phyloP scores from a whole-genome alignment of 2,113 vertebrate genomes.

The Macquaria ambigua region DNA sequence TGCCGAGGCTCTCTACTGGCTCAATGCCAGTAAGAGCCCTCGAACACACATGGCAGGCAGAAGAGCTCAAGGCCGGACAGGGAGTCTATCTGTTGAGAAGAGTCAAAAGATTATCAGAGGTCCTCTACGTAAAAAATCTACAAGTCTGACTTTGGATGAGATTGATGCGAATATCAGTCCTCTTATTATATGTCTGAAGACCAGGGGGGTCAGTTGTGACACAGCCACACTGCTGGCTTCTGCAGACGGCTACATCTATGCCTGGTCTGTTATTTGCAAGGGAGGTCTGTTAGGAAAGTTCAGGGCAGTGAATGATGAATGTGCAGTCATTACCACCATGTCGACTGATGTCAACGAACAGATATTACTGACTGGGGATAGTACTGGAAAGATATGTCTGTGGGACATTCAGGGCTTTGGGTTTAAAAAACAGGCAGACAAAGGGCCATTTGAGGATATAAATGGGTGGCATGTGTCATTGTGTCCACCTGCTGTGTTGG shows the following conservation, averaged over 20 bases:
- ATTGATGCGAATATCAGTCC: neutral
- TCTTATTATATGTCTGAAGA: conserved; percentile 16
- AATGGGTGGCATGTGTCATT: neutral
- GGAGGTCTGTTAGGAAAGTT: conserved; percentile 35
- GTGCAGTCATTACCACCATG: conserved; percentile 10
- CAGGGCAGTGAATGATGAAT: conserved; percentile 1
- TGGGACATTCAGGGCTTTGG: conserved; percentile 35
- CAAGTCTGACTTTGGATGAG: accelerated
- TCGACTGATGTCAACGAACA: neutral
- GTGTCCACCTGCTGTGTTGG: conserved; percentile 15
- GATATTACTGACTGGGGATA: conserved; percentile 19
- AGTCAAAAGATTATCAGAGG: accelerated
- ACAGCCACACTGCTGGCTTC: conserved; percentile 19
- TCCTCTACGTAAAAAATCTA: neutral
- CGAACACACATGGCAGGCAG: accelerated
- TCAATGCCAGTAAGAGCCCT: neutral
- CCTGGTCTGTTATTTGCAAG: conserved; percentile 12
- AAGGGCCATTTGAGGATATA: neutral
- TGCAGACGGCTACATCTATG: conserved; percentile 4
- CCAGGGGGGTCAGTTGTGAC: accelerated
- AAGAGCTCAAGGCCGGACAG: neutral
- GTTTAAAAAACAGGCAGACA: accelerated
- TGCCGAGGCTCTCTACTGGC: neutral
- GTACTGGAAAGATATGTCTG: conserved; percentile 3
- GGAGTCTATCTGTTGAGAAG: accelerated